Base-by-base conservation (phyloP, 1,140 invertebrate genomes). In the Aphaenogaster floridana region DNA sequence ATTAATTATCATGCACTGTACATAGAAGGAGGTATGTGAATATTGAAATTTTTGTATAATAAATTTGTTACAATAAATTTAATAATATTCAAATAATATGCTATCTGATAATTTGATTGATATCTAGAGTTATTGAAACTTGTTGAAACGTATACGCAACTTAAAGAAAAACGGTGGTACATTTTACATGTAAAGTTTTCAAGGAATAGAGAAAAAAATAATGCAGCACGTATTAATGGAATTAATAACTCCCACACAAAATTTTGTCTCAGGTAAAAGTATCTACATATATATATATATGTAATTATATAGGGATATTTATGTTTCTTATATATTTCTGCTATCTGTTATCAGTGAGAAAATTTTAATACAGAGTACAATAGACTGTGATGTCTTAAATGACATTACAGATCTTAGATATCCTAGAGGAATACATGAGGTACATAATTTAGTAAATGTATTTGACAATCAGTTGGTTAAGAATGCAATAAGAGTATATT, bases 361-460 rank as follows among this genome's bases (percentile, higher is more conserved):
- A 8, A 21, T 84, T 76, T 36, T 84, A 9, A 9, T 84, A 76
- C 42, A 84, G 2, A 63, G 28, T n/a, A 21, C 39, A 6, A 48
- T 45, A 9, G 45, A 76, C 2, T 84, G 54, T 15, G 45, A 34
- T 6, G 7, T 63, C 5, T 76, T 84, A 13, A 63, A 1, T 61
- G 69, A 84, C 9, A n/a, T 84, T 61, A 76, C 13, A 39, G 54
- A 84, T 28, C 80, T 84, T 36, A 84, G 86, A 79, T 95, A 94
- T 89, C 90, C 91, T 45, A 2, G 9, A 15, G 28, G 57, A 57
- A 89, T 95, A 84, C 94, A 95, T 76, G 86, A 92, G 78, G 94
- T 93, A 74, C 63, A 77, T 79, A 28, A 86, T 42, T 45, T 15
- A 66, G 11, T 77, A 54, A 21, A 61, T 11, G 57, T 71, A 64